Conservation (phyloP, 2,888 invertebrate genomes). For the Osmoderma eremita region DNA sequence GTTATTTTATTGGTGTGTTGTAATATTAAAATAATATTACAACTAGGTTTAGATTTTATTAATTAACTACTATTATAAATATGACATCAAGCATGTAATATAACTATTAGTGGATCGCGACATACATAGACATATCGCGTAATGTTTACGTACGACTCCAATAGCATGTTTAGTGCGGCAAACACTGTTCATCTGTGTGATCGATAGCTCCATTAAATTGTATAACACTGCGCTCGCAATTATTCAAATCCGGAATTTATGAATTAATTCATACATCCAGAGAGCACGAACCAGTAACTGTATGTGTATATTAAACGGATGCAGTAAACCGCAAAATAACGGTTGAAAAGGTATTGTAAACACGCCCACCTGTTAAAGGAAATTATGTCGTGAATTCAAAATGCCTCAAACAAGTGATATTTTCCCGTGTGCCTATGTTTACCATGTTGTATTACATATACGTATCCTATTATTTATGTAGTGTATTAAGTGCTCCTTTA, state of each 20-base stretch:
- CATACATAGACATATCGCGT: too few species aligned
- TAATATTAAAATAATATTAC: neutral
- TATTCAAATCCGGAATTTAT: constrained; percentile 36
- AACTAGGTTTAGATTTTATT: neutral
- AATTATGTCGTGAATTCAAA: constrained; percentile 32
- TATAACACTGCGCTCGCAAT: constrained; percentile 32
- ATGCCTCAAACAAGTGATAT: constrained; percentile 32
- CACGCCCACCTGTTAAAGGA: constrained; percentile 37
- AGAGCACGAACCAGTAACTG: constrained; percentile 27
- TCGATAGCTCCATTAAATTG: constrained; percentile 34
- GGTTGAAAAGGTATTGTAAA: constrained; percentile 35
- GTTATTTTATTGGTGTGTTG: too few species aligned
- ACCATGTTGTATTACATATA: too few species aligned
- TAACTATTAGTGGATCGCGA: too few species aligned
- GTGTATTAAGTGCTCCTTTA: constrained; percentile 10
- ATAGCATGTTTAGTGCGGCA: neutral
- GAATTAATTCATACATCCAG: constrained; percentile 28
- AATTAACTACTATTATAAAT: too few species aligned
- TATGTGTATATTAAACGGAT: constrained; percentile 29
- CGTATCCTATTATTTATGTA: constrained; percentile 16
- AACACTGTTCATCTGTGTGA: constrained; percentile 7
- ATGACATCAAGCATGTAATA: too few species aligned
- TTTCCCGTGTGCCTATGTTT: constrained; percentile 16
- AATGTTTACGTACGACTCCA: constrained; percentile 5
- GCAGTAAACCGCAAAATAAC: constrained; percentile 37